These are phyloP conservation scores for Crypturellus tataupa DNA, from an alignment of 2,797 vertebrate genomes.

Conservation along the genomic window DNA sequence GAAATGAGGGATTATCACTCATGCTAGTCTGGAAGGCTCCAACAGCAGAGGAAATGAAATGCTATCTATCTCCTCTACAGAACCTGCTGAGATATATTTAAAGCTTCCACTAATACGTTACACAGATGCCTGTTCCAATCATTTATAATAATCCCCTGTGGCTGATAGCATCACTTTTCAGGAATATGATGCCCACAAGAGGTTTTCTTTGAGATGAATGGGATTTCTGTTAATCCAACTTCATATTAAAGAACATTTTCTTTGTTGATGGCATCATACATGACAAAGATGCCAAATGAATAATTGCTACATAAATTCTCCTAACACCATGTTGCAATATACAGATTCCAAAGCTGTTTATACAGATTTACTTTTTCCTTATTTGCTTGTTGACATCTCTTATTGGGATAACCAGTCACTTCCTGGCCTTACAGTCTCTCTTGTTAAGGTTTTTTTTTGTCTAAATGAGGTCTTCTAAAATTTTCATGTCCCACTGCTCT, in stretches of 20 bases:
- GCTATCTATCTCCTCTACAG: constrained; percentile 1
- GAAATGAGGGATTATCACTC: neutral
- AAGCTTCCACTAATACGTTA: neutral
- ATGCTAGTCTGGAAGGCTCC: neutral
- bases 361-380: neutral
- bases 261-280: neutral
- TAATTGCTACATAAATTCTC: neutral
- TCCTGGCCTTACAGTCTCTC: neutral
- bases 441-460: neutral
- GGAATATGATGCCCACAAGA: neutral
- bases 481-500: neutral
- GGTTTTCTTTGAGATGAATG: neutral
- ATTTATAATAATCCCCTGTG: neutral
- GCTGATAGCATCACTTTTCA: neutral
- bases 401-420: neutral
- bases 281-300: neutral
- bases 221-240: neutral
- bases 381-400: neutral
- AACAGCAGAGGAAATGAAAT: constrained; percentile 26
- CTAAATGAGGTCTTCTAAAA: neutral
- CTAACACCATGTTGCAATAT: neutral
- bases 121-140: neutral
- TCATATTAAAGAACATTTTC: neutral
- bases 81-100: constrained; percentile 21
- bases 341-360: neutral